Percentiles rank a stretch among this genome's conserved stretches.
phyloP scores from a whole-genome alignment of 2,888 invertebrate genomes.

The Agrochola macilenta region DNA sequence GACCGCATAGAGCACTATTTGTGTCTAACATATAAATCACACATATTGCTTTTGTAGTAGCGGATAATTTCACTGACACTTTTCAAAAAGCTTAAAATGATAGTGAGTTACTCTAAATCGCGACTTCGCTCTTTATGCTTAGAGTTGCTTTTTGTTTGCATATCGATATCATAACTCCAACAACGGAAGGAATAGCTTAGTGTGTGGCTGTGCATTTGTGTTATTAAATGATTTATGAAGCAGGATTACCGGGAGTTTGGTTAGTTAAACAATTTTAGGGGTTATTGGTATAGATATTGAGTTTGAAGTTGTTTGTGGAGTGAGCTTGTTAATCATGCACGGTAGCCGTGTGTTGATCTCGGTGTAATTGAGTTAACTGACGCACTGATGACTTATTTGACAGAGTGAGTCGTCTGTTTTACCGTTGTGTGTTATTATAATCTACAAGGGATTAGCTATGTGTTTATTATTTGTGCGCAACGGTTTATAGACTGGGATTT shows the following conservation, averaged over 20 bases:
- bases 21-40: constrained; percentile 60
- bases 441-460: constrained; percentile 77
- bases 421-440: constrained; percentile 80
- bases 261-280: constrained; percentile 77
- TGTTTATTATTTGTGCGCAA: constrained; percentile 73
- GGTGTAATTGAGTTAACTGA: constrained; percentile 90
- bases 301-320: constrained; percentile 73
- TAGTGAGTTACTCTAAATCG: constrained; percentile 55
- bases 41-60: constrained; percentile 78
- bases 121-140: constrained; percentile 51
- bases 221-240: constrained; percentile 91
- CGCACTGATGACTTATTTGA: constrained; percentile 90
- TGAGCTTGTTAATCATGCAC: constrained; percentile 84
- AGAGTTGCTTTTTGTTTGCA: constrained; percentile 69
- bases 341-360: constrained; percentile 90
- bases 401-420: constrained; percentile 86
- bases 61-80: constrained; percentile 70
- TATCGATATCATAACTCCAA: constrained; percentile 74
- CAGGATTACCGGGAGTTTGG: constrained; percentile 82
- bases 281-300: constrained; percentile 74
- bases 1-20: constrained; percentile 70
- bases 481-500: constrained; percentile 67
- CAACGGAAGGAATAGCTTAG: constrained; percentile 89
- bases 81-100: constrained; percentile 76
- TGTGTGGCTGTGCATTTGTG: constrained; percentile 90